Evolutionary conservation across 2,113 vertebrate genomes (phyloP).

Genomic region (Centropus bengalensis): DNA sequence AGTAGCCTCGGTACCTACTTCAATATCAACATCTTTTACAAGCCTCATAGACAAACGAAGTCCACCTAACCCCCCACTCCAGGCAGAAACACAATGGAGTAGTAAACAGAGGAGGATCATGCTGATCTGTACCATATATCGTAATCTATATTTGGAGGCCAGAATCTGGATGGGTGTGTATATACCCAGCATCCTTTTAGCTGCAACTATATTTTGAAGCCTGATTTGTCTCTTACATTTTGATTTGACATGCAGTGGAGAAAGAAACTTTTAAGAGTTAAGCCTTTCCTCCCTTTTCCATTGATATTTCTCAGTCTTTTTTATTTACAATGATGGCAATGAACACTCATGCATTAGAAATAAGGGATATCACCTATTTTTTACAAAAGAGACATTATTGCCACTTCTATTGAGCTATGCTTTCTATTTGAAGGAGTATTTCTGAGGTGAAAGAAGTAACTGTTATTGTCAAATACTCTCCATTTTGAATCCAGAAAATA

Average conservation of each 20-base stretch:
- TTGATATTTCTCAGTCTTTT: not conserved
- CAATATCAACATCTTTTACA: not conserved
- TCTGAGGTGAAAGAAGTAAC: slow-evolving; percentile 16
- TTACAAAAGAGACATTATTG: not conserved
- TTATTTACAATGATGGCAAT: not conserved
- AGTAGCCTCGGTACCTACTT: not conserved
- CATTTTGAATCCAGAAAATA: slow-evolving; percentile 55
- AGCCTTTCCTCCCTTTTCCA: not conserved
- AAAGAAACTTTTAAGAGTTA: not conserved
- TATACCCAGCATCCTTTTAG: not conserved
- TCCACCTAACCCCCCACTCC: not conserved
- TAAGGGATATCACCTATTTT: not conserved
- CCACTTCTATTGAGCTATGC: not conserved
- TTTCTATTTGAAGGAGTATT: slow-evolving; percentile 14
- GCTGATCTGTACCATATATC: not conserved
- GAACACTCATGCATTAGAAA: not conserved
- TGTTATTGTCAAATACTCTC: slow-evolving; percentile 33
- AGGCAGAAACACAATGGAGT: not conserved
- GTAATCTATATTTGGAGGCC: not conserved
- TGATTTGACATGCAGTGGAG: not conserved
- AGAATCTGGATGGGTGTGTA: not conserved
- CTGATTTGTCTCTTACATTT: not conserved
- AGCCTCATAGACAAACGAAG: not conserved
- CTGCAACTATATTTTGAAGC: not conserved
- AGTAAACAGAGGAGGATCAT: not conserved